Evolutionary conservation across 2,888 invertebrate genomes (phyloP), one percentile per base, ranked within the genome.

Genomic region (Stenoptilia bipunctidactyla): DNA sequence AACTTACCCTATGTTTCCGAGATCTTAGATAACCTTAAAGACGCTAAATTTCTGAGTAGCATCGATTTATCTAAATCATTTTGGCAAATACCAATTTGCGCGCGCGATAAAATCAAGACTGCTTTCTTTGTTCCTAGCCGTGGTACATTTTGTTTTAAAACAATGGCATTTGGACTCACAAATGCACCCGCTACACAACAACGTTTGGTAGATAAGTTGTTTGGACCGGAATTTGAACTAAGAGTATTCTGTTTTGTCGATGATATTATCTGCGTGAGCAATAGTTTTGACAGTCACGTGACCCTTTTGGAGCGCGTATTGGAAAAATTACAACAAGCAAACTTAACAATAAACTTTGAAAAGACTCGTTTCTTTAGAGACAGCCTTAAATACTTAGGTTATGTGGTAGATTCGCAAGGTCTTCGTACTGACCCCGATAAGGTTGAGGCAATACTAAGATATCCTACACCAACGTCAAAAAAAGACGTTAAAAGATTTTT

Each of bases 401-500:
- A 50, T 40, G 33, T 55, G 0, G 50, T 54, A 0, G 50, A 56
- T 27, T n/a, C 36, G 5, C 6, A 48, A 1, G 54, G 56, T 1
- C 27, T 56, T 4, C 47, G 44, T 1, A 40, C 50, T 5, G 53
- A 54, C 14, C 52, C 52, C 0, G 45, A 44, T 3, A 55, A 52
- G 27, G 41, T 52, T 1, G 37, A 45, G 0, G 43, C 52, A 0
- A 53, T 57, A 8, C 4, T 43, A 0, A 48, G 51, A 8, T 52
- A 42, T 15, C 49, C 51, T 3, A 46, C 46, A 2, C 54, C 56
- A 6, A 46, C 44, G 12, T 44, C 38, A 27, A 36, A 41, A 1
- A 53, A 53, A 30, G 53, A 56, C 6, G 40, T 55, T 1, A 43
- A 40, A 13, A 38, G 50, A 1, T 55, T 57, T 34, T 10, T 53